Evolutionary conservation across 2,797 vertebrate species (phyloP).

Genomic region (Orestias chungarensis): DNA sequence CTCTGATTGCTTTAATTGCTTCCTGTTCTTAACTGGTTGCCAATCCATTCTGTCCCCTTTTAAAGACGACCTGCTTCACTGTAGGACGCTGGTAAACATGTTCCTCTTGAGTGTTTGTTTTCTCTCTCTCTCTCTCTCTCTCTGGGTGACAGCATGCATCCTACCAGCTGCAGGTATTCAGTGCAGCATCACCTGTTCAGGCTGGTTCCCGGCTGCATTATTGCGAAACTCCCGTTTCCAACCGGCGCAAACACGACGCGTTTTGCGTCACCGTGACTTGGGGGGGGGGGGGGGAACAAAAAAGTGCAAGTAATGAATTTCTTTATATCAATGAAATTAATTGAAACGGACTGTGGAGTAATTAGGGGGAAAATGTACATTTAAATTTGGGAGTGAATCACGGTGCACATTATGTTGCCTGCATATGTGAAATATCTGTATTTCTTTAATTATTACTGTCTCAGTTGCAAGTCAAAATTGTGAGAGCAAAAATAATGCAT

Average conservation of each 20-base stretch:
- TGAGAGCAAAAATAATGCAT: too few relatives aligned
- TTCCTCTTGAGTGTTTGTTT: too few relatives aligned
- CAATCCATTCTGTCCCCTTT: conserved; percentile 52
- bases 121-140: too few relatives aligned
- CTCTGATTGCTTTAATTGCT: conserved; percentile 64
- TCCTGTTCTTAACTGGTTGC: conserved; percentile 65
- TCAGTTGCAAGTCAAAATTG: too few relatives aligned
- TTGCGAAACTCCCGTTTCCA: neutral
- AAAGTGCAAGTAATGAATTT: neutral
- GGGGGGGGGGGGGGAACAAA: too few relatives aligned
- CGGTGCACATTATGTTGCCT: too few relatives aligned
- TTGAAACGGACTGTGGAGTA: neutral
- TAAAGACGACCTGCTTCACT: neutral
- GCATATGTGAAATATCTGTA: too few relatives aligned
- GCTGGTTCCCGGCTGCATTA: conserved; percentile 18
- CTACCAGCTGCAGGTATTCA: conserved; percentile 1
- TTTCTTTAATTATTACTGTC: too few relatives aligned
- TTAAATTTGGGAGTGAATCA: neutral
- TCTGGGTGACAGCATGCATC: too few relatives aligned
- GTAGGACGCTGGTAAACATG: neutral
- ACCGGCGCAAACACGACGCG: conserved; percentile 12
- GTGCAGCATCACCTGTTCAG: conserved; percentile 41
- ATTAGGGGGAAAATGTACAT: neutral
- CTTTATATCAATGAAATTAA: neutral
- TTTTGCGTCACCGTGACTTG: neutral